Conservation (phyloP, 2,797 vertebrate species). For the Chaunax sp. region DNA sequence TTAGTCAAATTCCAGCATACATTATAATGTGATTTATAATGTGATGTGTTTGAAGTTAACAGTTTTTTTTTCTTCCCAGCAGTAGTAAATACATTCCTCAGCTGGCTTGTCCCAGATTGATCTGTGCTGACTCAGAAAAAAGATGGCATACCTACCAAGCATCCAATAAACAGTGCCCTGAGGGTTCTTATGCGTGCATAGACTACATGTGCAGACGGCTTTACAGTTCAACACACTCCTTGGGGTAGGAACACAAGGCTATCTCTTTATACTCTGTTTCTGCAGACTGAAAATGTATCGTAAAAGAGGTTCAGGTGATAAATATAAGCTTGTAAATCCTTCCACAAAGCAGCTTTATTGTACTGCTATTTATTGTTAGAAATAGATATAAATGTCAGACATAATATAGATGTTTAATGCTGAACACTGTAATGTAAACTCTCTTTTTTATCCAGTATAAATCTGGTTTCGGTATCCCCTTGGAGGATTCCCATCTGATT, state of each 20-base stretch:
- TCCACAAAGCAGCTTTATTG: not conserved
- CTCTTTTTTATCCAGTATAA: conserved; percentile 13
- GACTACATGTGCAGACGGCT: conserved; percentile 52
- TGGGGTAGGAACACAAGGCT: conserved; percentile 38
- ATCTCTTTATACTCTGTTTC: conserved; percentile 43
- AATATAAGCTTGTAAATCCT: conserved; percentile 24
- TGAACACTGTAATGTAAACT: not conserved
- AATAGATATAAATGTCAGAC: conserved; percentile 37
- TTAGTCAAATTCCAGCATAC: conserved; percentile 43
- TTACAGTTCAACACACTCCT: conserved; percentile 48
- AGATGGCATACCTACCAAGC: conserved; percentile 58
- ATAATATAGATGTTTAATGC: conserved; percentile 21
- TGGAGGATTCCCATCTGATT: conserved; percentile 61
- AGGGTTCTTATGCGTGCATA: conserved; percentile 43
- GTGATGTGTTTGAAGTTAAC: conserved; percentile 58
- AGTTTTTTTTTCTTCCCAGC: conserved; percentile 36
- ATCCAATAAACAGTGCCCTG: conserved; percentile 55
- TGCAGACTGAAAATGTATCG: conserved; percentile 27
- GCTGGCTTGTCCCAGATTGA: conserved; percentile 73
- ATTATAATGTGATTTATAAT: conserved; percentile 25
- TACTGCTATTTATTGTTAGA: conserved; percentile 10
- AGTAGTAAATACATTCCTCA: conserved; percentile 75
- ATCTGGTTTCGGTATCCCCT: conserved; percentile 27
- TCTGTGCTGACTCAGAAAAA: conserved; percentile 77
- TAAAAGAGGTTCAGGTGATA: conserved; percentile 33